Conservation (phyloP, 1,140 invertebrate genomes). For the Anastrepha obliqua region DNA sequence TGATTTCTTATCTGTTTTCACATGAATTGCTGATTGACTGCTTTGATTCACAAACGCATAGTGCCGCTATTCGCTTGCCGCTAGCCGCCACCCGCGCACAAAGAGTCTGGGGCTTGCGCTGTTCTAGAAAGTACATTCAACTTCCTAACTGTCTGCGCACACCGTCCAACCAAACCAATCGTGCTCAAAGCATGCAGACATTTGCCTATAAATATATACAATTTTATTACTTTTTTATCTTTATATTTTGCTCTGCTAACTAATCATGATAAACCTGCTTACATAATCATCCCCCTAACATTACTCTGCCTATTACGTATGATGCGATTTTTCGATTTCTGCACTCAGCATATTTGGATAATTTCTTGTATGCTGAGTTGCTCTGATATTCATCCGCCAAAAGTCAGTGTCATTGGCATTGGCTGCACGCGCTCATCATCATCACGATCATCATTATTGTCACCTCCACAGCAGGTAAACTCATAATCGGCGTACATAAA, state of each 20-base stretch:
- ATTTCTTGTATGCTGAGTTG: neutral
- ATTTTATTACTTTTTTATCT: neutral
- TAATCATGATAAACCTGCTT: neutral
- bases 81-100: neutral
- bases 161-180: neutral
- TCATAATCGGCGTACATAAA: neutral
- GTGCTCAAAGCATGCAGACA: neutral
- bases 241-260: neutral
- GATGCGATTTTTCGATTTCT: too few relatives aligned
- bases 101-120: neutral
- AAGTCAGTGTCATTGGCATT: constrained; percentile 1
- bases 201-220: neutral
- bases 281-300: neutral
- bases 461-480: neutral
- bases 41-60: neutral
- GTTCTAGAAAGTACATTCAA: constrained; percentile 18
- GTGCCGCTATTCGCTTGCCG: neutral
- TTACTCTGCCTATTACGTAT: neutral
- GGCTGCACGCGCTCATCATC: neutral
- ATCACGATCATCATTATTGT: constrained; percentile 5
- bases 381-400: neutral
- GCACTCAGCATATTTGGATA: too few relatives aligned
- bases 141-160: neutral
- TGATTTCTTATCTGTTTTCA: constrained; percentile 31
- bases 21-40: constrained; percentile 33